Base-by-base conservation (phyloP, 2,797 vertebrate species). In the Podarcis lilfordi region DNA sequence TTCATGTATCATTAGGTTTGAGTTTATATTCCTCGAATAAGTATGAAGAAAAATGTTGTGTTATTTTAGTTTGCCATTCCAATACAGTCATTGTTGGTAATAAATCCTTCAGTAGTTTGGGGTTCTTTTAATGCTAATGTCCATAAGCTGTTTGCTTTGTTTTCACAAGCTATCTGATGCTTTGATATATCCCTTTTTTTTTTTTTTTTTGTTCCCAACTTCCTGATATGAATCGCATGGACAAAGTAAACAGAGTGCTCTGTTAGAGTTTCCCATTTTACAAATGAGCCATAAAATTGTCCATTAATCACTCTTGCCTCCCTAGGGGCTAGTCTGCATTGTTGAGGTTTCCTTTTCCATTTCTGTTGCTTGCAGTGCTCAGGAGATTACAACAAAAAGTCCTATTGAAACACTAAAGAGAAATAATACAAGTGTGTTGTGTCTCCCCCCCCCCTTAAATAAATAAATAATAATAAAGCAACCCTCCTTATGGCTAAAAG, bases 261-360 rank as follows among this genome's bases (percentile, higher is more conserved):
- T 95, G 93, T 94, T 95, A 92, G 93, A 95, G 91, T 96, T 97
- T 96, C 93, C 93, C 89, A 95, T 96, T 96, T 93, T 92, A 95
- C 91, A 96, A 97, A 97, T 95, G 95, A 97, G 94, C 96, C 96
- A 96, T 96, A 96, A 97, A 96, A 96, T 97, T 96, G 87, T 90
- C 89, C 94, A 95, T 97, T 97, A 97, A 96, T 95, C 95, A 95
- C 82, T 13, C 80, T 89, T 91, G 79, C 77, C 91, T 97, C 94
- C 93, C 94, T 81, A 92, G 91, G 93, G 95, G 81, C 66, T n/a
- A 2, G 88, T 72, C 91, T 91, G 88, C 88, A 96, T 97, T 97
- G 95, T 96, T 92, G 91, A 95, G 88, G 87, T 95, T 97, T 97
- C 96, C 96, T 96, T 96, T 97, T 96, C 95, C 95, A 95, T 95